Base-by-base conservation (phyloP, 2,888 invertebrate species). In the Chymomyza amoena region DNA sequence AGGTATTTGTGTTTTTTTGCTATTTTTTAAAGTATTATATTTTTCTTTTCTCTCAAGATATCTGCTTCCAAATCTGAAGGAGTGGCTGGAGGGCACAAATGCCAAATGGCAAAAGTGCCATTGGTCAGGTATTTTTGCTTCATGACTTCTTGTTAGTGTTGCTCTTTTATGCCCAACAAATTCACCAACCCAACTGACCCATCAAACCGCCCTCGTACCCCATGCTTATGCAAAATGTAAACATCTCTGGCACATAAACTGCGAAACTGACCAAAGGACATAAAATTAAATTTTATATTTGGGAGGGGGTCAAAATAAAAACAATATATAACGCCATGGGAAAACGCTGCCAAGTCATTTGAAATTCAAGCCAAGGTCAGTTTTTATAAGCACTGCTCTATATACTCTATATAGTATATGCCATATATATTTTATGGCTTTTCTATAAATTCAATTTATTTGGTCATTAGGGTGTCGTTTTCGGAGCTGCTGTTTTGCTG, bases 141-240 rank as follows among this genome's bases (percentile, higher is more conserved):
- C 20, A 20, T 20, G 20, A 1, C 20, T 3, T 3, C 3, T 20
- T 20, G 20, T 20, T 2, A 1, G 20, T 1, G 20, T 20, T 20
- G 20, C 20, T 20, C 25, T 4, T 25, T 25, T 25, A 25, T 25
- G 3, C 25, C 25, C 25, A 0, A 25, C 3, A 25, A 25, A 25
- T 0, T 25, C 1, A 25, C 3, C 25, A 25, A 1, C 25, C 25
- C 25, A 32, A 32, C 32, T 32, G 2, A 32, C 32, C 7, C 7
- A 32, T 9, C 9, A 32, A 32, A 32, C 32, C 0, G 32, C 32
- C 32, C 32, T 32, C 32, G 32, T 9, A 9, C 1, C 5, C 32
- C 32, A 32, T 60, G 76, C 80, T 79, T 81, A 80, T 81, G 76
- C 71, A 72, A 78, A 76, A 72, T 70, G 39, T 45, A 45, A 13